Conservation (phyloP, 2,888 invertebrate species). For the Patella caerulea region DNA sequence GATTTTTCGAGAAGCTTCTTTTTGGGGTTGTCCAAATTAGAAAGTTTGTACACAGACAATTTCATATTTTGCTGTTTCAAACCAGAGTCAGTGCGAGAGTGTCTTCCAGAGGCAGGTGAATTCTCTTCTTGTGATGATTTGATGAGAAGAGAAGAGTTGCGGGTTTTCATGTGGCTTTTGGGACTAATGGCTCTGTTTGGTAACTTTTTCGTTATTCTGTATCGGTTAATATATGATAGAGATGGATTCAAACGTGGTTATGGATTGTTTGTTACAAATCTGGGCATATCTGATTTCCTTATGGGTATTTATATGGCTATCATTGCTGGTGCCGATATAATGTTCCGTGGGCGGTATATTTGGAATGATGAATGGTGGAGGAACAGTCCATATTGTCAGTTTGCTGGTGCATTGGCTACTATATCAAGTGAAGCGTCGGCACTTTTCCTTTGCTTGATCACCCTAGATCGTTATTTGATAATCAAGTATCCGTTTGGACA, state of each 20-base stretch:
- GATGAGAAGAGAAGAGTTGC: constrained; percentile 36
- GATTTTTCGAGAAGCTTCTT: constrained; percentile 12
- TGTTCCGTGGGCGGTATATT: constrained; percentile 44
- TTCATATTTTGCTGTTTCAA: constrained; percentile 25
- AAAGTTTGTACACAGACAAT: constrained; percentile 18
- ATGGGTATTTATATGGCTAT: constrained; percentile 51
- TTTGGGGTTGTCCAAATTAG: constrained; percentile 8
- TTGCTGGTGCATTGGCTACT: constrained; percentile 47
- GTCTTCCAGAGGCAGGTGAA: constrained; percentile 32
- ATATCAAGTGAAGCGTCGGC: constrained; percentile 77
- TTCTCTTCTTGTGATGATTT: constrained; percentile 46
- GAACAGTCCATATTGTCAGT: constrained; percentile 39
- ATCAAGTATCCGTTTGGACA: constrained; percentile 76
- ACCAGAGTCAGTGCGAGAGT: constrained; percentile 7
- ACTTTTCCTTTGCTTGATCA: constrained; percentile 76
- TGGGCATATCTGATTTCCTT: constrained; percentile 44
- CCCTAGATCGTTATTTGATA: constrained; percentile 77
- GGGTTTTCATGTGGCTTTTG: constrained; percentile 41
- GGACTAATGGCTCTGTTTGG: constrained; percentile 41
- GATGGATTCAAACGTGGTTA: constrained; percentile 31
- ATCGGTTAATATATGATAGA: constrained; percentile 44
- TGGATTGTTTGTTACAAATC: constrained; percentile 41
- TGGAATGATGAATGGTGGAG: constrained; percentile 49
- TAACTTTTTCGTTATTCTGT: constrained; percentile 38
- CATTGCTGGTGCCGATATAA: constrained; percentile 43